A percentile compares a stretch with the other conserved stretches of the same genome.
phyloP scores from a whole-genome alignment of 1,140 invertebrate genomes.

The Araneus ventricosus region DNA sequence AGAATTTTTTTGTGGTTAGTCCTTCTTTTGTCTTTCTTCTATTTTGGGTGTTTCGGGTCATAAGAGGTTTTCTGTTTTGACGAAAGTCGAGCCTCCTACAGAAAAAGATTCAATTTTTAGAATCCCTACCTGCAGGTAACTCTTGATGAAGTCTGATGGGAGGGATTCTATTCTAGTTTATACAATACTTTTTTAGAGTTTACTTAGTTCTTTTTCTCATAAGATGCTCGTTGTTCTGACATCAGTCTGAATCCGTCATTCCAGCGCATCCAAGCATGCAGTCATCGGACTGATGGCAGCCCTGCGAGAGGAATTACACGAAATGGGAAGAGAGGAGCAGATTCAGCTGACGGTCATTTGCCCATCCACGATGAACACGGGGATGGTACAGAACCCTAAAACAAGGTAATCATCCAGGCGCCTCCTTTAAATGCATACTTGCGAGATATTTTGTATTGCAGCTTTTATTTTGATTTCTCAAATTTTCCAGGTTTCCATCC shows the following conservation, averaged over 20 bases:
- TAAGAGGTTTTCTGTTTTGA: too few species aligned
- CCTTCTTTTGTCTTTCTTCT: too few species aligned
- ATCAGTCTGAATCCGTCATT: conserved; percentile 18
- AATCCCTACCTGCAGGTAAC: too few species aligned
- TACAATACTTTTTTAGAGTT: too few species aligned
- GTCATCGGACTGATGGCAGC: conserved; percentile 85
- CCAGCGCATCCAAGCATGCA: conserved; percentile 77
- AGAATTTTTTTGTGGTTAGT: too few species aligned
- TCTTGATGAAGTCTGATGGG: too few species aligned
- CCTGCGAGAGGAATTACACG: conserved; percentile 85
- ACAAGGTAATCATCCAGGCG: conserved; percentile 81
- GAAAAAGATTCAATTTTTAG: too few species aligned
- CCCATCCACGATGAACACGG: conserved; percentile 91
- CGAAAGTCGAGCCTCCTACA: too few species aligned
- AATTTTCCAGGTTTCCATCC: conserved; percentile 76
- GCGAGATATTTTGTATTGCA: not conserved
- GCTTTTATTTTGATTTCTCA: not conserved
- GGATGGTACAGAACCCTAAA: conserved; percentile 89
- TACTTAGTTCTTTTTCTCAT: too few species aligned
- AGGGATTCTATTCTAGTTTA: too few species aligned
- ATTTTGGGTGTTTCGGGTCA: too few species aligned
- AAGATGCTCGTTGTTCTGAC: too few species aligned
- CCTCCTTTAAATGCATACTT: not conserved
- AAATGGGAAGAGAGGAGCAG: conserved; percentile 82
- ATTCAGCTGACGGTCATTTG: conserved; percentile 90